Conservation (phyloP, 2,888 invertebrate species). For the Ichneumon xanthorius region DNA sequence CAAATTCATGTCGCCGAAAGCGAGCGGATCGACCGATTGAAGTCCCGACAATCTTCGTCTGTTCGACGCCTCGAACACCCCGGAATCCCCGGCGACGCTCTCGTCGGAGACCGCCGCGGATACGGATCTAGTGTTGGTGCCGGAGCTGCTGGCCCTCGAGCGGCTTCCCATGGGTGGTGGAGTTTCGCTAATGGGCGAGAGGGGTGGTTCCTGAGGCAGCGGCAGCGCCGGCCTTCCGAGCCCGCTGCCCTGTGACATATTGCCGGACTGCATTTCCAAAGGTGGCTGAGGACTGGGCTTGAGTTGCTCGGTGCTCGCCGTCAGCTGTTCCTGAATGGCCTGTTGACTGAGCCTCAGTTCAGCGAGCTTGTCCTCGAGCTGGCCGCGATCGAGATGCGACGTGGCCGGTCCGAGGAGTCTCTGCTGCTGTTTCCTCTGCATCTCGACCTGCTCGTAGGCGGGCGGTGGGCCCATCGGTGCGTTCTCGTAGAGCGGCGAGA, state of each 20-base stretch:
- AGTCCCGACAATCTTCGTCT: constrained; percentile 84
- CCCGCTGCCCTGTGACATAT: constrained; percentile 87
- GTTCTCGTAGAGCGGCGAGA: constrained; percentile 89
- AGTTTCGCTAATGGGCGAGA: constrained; percentile 95
- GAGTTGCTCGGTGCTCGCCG: constrained; percentile 73
- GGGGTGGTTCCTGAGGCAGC: constrained; percentile 87
- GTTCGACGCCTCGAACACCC: constrained; percentile 96
- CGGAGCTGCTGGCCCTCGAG: constrained; percentile 85
- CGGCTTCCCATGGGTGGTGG: constrained; percentile 88
- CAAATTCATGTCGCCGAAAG: constrained; percentile 86
- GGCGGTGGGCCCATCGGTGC: constrained; percentile 87
- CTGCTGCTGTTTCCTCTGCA: constrained; percentile 86
- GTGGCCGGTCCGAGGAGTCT: constrained; percentile 70
- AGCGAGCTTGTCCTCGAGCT: constrained; percentile 84
- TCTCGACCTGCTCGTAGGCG: constrained; percentile 89
- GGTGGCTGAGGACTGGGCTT: constrained; percentile 80
- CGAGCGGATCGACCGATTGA: constrained; percentile 78
- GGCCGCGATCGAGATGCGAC: constrained; percentile 79
- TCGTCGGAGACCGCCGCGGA: constrained; percentile 99
- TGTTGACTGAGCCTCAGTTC: constrained; percentile 87
- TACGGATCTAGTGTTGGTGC: constrained; percentile 95
- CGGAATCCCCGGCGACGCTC: constrained; percentile 97
- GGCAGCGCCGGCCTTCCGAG: constrained; percentile 85
- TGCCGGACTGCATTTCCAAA: constrained; percentile 84
- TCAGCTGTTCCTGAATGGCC: constrained; percentile 78